These are phyloP conservation scores for Phyllotis vaccarum DNA, from an alignment of 2,797 vertebrate genomes.

Conservation along the genomic window DNA sequence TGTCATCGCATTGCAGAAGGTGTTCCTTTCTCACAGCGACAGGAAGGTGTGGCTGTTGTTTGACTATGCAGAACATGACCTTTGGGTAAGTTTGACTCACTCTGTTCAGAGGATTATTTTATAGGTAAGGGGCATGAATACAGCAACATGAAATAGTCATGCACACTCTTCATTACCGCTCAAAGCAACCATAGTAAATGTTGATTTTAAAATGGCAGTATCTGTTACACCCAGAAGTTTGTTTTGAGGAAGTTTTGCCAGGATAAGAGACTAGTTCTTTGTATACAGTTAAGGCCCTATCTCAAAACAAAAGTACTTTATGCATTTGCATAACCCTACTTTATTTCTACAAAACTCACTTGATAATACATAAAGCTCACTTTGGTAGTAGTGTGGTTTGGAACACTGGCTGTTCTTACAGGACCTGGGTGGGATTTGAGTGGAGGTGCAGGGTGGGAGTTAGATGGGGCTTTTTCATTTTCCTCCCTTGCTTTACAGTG, in stretches of 20 bases:
- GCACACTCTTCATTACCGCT: neutral
- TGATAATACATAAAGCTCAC: neutral
- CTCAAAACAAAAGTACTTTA: neutral
- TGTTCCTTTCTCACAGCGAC: slow-evolving; percentile 99
- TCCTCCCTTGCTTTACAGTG: neutral
- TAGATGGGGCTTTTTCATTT: neutral
- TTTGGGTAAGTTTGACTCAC: slow-evolving; percentile 93
- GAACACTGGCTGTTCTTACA: neutral
- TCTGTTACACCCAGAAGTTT: slow-evolving; percentile 51
- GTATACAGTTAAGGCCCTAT: neutral
- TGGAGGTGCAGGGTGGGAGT: neutral
- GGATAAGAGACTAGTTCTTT: neutral
- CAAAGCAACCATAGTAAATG: slow-evolving; percentile 41
- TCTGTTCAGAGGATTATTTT: slow-evolving; percentile 33
- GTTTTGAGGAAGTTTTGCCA: slow-evolving; percentile 36
- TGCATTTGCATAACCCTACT: neutral
- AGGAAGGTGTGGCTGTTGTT: slow-evolving; percentile 99
- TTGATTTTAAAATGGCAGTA: neutral
- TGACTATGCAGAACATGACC: slow-evolving; percentile 98
- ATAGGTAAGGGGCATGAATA: neutral
- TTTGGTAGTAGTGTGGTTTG: neutral
- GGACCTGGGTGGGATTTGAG: neutral
- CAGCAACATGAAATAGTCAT: neutral
- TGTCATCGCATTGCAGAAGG: slow-evolving; percentile 98
- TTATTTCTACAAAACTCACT: neutral